Conservation (phyloP, 2,888 invertebrate genomes). For the Marasmarcha lunaedactyla region DNA sequence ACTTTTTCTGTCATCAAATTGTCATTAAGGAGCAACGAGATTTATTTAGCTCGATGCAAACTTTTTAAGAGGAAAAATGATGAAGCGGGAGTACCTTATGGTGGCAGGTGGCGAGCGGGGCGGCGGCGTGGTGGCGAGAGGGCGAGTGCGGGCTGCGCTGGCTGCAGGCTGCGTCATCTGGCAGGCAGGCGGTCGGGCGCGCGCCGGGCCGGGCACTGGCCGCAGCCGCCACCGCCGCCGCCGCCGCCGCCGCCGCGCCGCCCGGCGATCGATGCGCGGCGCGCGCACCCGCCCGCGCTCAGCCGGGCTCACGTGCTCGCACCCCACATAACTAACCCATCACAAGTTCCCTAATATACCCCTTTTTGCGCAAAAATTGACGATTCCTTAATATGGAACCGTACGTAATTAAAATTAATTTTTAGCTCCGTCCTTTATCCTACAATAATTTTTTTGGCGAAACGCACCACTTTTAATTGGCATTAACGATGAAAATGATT, state of each 20-base stretch:
- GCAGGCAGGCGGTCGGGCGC: constrained; percentile 50
- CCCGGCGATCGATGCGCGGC: constrained; percentile 41
- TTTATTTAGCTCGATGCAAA: constrained; percentile 13
- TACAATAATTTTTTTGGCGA: too few relatives aligned
- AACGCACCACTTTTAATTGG: too few relatives aligned
- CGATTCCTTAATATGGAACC: too few relatives aligned
- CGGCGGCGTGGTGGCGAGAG: constrained; percentile 32
- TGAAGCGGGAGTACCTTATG: constrained; percentile 47
- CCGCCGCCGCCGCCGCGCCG: constrained; percentile 36
- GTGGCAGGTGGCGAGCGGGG: constrained; percentile 44
- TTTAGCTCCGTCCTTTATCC: too few relatives aligned
- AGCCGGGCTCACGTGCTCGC: constrained; percentile 58
- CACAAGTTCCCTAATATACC: not conserved
- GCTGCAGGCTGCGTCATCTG: constrained; percentile 65
- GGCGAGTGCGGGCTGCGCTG: constrained; percentile 26
- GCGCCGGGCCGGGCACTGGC: constrained; percentile 58
- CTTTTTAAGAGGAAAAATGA: constrained; percentile 31
- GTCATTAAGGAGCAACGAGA: not conserved
- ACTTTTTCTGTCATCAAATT: not conserved
- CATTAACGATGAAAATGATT: too few relatives aligned
- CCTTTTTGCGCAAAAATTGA: not conserved
- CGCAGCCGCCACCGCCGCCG: constrained; percentile 28
- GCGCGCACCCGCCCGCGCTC: constrained; percentile 54
- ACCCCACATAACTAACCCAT: not conserved
- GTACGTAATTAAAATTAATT: too few relatives aligned